Conservation (phyloP, 2,113 vertebrate genomes). For the Leucosticte australis region DNA sequence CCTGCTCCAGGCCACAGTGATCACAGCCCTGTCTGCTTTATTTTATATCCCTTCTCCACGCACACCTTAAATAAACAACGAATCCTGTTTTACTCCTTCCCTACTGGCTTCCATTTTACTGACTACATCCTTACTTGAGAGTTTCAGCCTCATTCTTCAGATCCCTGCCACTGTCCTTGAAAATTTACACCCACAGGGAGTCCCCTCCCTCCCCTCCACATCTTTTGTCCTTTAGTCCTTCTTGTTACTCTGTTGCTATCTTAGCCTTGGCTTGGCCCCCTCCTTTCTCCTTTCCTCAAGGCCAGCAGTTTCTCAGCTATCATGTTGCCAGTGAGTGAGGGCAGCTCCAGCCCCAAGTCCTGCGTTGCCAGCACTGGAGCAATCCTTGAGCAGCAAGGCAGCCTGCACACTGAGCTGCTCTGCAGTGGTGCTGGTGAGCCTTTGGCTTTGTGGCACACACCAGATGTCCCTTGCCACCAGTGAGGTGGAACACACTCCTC, state of each 20-base stretch:
- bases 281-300: neutral
- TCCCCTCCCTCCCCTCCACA: neutral
- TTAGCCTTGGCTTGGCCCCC: neutral
- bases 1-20: neutral
- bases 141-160: neutral
- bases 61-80: neutral
- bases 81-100: neutral
- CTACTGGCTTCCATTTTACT: neutral
- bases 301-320: neutral
- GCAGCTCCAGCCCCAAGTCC: neutral
- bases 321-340: neutral
- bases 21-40: neutral
- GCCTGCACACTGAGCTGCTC: neutral
- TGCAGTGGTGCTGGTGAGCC: neutral
- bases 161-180: neutral
- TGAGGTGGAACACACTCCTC: neutral
- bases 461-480: neutral
- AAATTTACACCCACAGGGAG: neutral
- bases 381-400: fast-evolving
- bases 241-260: neutral
- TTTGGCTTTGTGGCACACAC: neutral
- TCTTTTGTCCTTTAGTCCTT: neutral
- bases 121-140: neutral
- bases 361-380: neutral
- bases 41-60: neutral